These are phyloP conservation scores for Platichthys flesus DNA, from an alignment of 2,113 vertebrate genomes.

Conservation along the genomic window DNA sequence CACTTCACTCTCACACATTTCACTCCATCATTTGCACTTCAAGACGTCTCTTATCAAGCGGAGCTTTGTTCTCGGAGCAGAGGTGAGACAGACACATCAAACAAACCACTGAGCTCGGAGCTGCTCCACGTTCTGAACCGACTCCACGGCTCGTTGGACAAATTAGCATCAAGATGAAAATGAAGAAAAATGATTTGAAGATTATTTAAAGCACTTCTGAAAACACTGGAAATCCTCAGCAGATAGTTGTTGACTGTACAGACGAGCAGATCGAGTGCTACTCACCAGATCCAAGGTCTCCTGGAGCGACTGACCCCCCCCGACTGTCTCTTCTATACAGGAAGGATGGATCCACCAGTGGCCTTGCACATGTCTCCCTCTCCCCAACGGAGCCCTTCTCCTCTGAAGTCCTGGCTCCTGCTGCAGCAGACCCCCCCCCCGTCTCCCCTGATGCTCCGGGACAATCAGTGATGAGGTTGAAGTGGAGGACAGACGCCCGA, in stretches of 20 bases:
- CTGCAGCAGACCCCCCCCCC: conserved; percentile 9
- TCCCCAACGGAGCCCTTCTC: background rate
- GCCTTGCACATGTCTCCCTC: conserved; percentile 36
- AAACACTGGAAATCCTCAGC: conserved; percentile 38
- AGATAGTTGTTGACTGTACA: background rate
- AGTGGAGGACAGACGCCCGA: conserved; percentile 26
- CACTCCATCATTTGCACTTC: background rate
- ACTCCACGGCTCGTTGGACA: no score
- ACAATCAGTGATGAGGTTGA: conserved; percentile 16
- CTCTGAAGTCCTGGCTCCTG: conserved; percentile 15
- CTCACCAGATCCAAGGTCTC: conserved; percentile 38
- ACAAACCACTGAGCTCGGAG: no score
- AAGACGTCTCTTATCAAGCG: no score
- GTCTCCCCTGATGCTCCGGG: no score
- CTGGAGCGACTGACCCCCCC: background rate
- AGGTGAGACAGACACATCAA: no score
- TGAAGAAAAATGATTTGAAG: no score
- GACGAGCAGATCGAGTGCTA: background rate
- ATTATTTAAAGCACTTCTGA: background rate
- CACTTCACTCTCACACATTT: background rate
- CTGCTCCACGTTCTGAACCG: no score
- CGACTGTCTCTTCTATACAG: conserved; percentile 23
- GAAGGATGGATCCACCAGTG: background rate
- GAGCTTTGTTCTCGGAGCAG: no score
- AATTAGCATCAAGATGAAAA: no score